Evolutionary conservation across 2,888 invertebrate genomes (phyloP), one percentile per base, ranked within the genome.

Genomic region (Agapostemon virescens): DNA sequence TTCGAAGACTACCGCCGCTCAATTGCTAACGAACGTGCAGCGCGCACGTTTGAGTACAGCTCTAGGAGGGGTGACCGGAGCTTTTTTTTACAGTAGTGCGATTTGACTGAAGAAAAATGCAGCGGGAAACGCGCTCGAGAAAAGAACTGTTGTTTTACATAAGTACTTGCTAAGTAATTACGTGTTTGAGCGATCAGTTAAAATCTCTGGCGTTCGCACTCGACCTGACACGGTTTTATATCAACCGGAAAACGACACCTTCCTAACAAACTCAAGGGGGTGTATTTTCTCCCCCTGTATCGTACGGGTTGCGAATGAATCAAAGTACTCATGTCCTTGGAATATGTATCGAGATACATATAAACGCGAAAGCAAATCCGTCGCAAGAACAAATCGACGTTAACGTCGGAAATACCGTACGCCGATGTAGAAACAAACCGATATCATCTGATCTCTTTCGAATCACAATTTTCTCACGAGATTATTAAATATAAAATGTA

Each of bases 101-200:
- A n/a, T n/a, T n/a, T 42, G 69, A 69, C n/a, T 23, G 49, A 38
- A 26, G n/a, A 17, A 49, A 58, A 66, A 26, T 33, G 55, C 33
- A 13, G 36, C 45, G 63, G 33, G 23, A 63, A 63, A 71, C 71
- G 23, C 71, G 23, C 71, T 45, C 71, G 45, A 63, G 36, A 71
- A 63, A 42, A 23, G 61, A 63, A 64, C 64, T 36, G 45, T 72
- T n/a, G n/a, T n/a, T 58, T 26, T 45, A 36, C 49, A 49, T 69
- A 72, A 69, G 63, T 45, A 70, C 20, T 15, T 42, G 55, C 58
- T 33, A 71, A 69, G n/a, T 81, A 75, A 79, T 79, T 45, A 58
- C 49, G 52, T 38, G 75, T 71, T 83, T 85, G 79, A 84, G 68
- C 79, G 78, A 82, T 45, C 74, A 45, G 66, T 67, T 79, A 67